Conservation (phyloP, 2,888 invertebrate genomes). For the Prosopocoilus inquinatus region DNA sequence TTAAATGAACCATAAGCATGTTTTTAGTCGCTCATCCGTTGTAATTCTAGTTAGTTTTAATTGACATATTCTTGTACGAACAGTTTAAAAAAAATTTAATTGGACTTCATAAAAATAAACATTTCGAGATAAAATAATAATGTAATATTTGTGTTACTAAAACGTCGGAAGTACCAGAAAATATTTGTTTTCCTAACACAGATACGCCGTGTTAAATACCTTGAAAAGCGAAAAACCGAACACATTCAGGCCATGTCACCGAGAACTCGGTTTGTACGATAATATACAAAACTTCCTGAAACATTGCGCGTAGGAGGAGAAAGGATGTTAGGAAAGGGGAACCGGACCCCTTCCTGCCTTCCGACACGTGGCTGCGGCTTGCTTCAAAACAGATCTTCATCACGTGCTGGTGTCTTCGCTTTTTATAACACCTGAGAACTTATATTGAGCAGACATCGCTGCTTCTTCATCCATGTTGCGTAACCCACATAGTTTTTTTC, state of each 20-base stretch:
- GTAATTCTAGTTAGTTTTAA: too few species aligned
- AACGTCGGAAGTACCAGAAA: too few species aligned
- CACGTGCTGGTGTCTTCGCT: conserved; percentile 20
- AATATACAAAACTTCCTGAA: conserved; percentile 19
- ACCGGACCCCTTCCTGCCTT: conserved; percentile 34
- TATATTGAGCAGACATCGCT: conserved; percentile 5
- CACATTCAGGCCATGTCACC: conserved; percentile 20
- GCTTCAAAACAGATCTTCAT: conserved; percentile 24
- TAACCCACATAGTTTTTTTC: too few species aligned
- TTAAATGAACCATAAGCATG: too few species aligned
- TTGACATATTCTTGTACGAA: too few species aligned
- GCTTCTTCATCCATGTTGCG: too few species aligned
- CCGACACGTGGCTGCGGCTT: conserved; percentile 30
- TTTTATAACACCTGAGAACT: conserved; percentile 20
- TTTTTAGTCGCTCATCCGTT: too few species aligned
- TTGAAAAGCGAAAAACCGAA: conserved; percentile 13
- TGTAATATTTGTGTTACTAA: too few species aligned
- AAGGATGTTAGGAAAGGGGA: conserved; percentile 30
- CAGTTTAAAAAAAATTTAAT: too few species aligned
- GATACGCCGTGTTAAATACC: background rate
- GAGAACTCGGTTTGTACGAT: conserved; percentile 6
- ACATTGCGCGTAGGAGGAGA: conserved; percentile 14
- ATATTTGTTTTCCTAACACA: conserved; percentile 11
- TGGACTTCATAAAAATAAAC: too few species aligned
- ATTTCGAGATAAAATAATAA: too few species aligned